A percentile compares a stretch with the other conserved stretches of the same genome.
phyloP scores from a whole-genome alignment of 2,113 vertebrate species.

The Promerops cafer region DNA sequence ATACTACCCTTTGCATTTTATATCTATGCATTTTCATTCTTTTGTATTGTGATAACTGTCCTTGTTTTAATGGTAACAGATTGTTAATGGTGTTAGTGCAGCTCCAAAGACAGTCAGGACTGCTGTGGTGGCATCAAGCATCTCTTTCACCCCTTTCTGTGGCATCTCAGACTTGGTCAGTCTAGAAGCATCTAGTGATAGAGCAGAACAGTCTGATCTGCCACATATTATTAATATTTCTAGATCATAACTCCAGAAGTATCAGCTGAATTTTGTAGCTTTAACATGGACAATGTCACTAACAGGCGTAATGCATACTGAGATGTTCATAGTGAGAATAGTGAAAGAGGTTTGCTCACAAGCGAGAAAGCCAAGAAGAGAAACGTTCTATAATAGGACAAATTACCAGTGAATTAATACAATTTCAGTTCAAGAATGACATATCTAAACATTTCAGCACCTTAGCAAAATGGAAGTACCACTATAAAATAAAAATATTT shows the following conservation, averaged over 20 bases:
- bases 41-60: background rate
- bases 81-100: background rate
- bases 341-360: background rate
- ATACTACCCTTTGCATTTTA: background rate
- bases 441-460: background rate
- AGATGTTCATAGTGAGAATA: background rate
- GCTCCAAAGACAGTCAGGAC: background rate
- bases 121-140: background rate
- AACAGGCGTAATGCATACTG: background rate
- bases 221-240: background rate
- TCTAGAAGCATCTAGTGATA: background rate
- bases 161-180: background rate
- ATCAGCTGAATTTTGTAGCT: background rate
- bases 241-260: background rate
- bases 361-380: background rate
- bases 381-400: background rate
- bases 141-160: background rate
- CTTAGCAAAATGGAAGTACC: background rate
- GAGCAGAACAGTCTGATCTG: background rate
- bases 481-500: background rate
- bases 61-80: background rate
- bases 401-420: background rate
- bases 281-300: background rate
- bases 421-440: background rate
- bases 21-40: background rate